phyloP scores from a whole-genome alignment of 2,113 vertebrate genomes.

The Isichthys henryi region DNA sequence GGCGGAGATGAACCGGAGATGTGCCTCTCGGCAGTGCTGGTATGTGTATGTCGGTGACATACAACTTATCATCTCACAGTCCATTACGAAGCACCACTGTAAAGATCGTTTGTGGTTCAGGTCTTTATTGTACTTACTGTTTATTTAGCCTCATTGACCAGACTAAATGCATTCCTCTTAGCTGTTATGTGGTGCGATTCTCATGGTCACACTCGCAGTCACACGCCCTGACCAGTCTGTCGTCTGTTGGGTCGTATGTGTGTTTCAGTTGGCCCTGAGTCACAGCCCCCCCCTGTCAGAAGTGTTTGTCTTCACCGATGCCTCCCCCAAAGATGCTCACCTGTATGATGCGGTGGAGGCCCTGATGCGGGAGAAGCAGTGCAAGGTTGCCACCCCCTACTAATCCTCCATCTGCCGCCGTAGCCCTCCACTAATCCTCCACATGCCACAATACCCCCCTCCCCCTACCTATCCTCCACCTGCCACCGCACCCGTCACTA shows the following conservation, averaged over 20 bases:
- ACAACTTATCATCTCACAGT: background rate
- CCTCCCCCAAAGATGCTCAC: constrained; percentile 73
- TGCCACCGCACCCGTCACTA: no score
- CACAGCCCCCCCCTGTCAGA: constrained; percentile 74
- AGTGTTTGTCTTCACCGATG: constrained; percentile 80
- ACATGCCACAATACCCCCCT: no score
- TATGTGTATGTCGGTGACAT: constrained; percentile 27
- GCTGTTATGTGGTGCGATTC: background rate
- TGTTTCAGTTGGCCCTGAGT: constrained; percentile 67
- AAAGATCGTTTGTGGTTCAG: background rate
- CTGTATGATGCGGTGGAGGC: constrained; percentile 64
- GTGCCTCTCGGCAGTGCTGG: constrained; percentile 76
- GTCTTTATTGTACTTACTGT: background rate
- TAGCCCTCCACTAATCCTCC: no score
- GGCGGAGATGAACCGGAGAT: constrained; percentile 83
- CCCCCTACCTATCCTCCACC: no score
- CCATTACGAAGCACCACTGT: background rate
- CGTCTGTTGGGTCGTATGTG: background rate
- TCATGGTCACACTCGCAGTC: background rate
- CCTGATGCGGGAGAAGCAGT: constrained; percentile 62
- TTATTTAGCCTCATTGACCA: background rate
- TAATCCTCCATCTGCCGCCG: no score
- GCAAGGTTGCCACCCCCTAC: constrained; percentile 55
- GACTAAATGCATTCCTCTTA: background rate
- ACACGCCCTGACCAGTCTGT: background rate